A percentile compares a stretch with the other conserved stretches of the same genome.
phyloP scores from a whole-genome alignment of 2,113 vertebrate species.

The Tylochromis polylepis region DNA sequence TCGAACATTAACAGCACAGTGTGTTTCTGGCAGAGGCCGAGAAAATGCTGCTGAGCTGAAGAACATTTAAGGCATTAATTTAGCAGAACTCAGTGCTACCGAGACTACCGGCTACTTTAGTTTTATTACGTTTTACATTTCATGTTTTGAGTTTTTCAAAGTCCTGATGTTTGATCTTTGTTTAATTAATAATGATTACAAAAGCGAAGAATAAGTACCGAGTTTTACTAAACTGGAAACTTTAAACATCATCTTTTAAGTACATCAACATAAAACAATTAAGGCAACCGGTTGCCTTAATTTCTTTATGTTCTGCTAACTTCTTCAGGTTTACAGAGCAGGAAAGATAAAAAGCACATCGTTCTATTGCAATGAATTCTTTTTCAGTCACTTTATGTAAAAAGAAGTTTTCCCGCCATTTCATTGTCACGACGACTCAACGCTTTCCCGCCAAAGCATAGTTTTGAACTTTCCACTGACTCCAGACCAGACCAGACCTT shows the following conservation, averaged over 20 bases:
- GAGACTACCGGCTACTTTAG: not conserved
- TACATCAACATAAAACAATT: not conserved
- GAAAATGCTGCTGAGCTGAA: not conserved
- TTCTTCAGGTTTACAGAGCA: not conserved
- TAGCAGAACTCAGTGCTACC: not conserved
- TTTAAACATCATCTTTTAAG: not conserved
- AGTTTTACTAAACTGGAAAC: too few relatives aligned
- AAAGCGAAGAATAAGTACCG: not conserved
- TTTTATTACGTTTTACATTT: not conserved
- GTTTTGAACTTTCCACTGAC: not conserved
- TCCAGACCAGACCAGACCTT: too few relatives aligned
- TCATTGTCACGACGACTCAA: not conserved
- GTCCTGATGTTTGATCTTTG: not conserved
- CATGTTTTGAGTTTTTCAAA: not conserved
- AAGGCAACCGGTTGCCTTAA: not conserved
- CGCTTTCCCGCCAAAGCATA: not conserved
- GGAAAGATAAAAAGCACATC: not conserved
- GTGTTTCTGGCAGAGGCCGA: not conserved
- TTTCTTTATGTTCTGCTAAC: not conserved
- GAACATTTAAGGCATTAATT: not conserved
- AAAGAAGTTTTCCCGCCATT: not conserved
- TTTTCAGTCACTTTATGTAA: not conserved
- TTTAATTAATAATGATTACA: not conserved
- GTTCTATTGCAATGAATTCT: not conserved
- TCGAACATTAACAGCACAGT: not conserved